Base-by-base conservation (phyloP, 2,113 vertebrate species). In the Crotalus viridis region DNA sequence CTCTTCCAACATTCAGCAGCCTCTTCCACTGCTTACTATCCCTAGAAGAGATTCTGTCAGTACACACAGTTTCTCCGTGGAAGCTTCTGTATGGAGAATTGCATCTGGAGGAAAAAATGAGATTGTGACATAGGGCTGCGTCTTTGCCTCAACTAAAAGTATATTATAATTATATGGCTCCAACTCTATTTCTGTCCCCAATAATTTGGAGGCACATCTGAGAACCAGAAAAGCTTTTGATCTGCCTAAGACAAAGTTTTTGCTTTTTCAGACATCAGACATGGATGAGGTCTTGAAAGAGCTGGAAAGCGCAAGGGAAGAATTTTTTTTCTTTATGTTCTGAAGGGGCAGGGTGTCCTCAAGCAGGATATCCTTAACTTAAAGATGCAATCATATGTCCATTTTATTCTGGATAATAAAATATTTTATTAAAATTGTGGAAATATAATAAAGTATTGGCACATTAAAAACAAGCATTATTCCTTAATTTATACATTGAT, bases 401-500 rank as follows among this genome's bases (percentile, higher is more conserved):
- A 48, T 28, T 90, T 64, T 64, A 24, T 46, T 89, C 3, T 7
- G 39, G 48, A 46, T 57, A 59, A 91, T 55, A 91, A 92, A 95
- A 96, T 95, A 96, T 97, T 96, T 96, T 89, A 96, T 96, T 85
- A 94, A 87, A 92, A 94, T 92, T 85, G 22, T 87, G 10, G 95
- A 93, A 96, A 95, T 43, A 57, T 64, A 24, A 85, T 96, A 74
- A 74, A 74, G 33, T 74, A 74, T 96, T 96, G 95, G 94, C 97
- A 96, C 95, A 96, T 94, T 95, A 43, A 43, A 55, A 52, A 26
- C 88, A 94, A 88, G 59, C 87, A 94, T 95, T 95, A 95, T 95
- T 94, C 95, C 95, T 95, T 96, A 96, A 92, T 94, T 95, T 96
- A 96, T 96, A 96, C 97, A 96, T 96, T 97, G 94, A 90, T 94